These are phyloP conservation scores for Apamea anceps DNA, from an alignment of 2,888 invertebrate species.

Conservation along the genomic window DNA sequence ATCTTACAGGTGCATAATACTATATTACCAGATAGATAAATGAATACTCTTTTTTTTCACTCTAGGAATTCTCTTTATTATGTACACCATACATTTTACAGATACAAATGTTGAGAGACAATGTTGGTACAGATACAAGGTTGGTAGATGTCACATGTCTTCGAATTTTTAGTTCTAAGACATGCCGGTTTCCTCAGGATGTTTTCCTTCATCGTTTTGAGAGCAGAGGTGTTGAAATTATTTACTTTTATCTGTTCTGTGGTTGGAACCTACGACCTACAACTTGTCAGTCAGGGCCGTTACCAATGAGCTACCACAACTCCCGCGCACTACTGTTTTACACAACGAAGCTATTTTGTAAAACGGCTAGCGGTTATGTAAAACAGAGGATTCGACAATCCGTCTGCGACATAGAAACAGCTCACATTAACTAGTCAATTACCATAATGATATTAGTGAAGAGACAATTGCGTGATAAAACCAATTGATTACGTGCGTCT, in stretches of 20 bases:
- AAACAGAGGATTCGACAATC: neutral
- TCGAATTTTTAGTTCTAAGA: neutral
- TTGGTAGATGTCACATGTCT: neutral
- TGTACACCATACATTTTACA: no score
- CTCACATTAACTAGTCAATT: neutral
- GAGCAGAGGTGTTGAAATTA: neutral
- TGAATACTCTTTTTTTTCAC: no score
- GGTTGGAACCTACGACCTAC: neutral
- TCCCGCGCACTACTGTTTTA: neutral
- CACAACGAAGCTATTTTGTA: neutral
- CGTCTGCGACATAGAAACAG: neutral
- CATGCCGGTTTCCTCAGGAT: neutral
- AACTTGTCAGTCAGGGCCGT: neutral
- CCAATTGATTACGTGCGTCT: slow-evolving; percentile 17
- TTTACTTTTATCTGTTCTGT: no score
- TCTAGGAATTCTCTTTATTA: no score
- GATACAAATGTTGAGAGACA: no score
- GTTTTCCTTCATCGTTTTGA: neutral
- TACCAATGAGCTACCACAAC: neutral
- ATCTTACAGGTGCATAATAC: no score
- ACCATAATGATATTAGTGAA: slow-evolving; percentile 6
- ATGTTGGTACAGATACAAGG: neutral
- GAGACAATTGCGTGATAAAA: slow-evolving; percentile 2
- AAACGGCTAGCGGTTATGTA: neutral
- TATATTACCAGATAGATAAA: no score